Evolutionary conservation across 2,113 vertebrate genomes (phyloP), one percentile per base, ranked within the genome.

Genomic region (Eidolon helvum): DNA sequence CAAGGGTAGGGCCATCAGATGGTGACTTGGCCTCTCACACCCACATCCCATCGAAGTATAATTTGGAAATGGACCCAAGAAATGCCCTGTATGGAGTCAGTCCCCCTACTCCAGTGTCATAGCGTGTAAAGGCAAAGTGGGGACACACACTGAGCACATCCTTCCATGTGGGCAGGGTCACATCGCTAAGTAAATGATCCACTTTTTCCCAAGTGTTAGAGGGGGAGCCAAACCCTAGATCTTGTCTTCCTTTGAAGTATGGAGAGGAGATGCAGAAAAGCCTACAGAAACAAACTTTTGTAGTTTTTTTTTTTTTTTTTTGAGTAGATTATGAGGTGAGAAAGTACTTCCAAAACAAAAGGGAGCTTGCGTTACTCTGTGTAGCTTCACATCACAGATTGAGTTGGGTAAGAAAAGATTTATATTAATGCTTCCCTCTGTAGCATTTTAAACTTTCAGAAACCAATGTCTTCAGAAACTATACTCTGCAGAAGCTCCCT

Each of bases 161-260:
- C 74, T 98, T 97, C 95, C 93, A 78, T 78, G 92, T 80, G 95
- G 89, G 75, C 90, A 48, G 82, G 93, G 74, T 45, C 94, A 48
- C 50, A 2, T 95, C 65, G 21, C 24, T 71, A 63, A 96, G 66
- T 18, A 53, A 92, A 95, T 75, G 80, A 61, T 38, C 75, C 22
- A 10, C 94, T 92, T 96, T 91, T 74, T 68, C 95, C 97, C 87
- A 77, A 96, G 40, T 72, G 79, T 30, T 59, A 24, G 26, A 59
- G 19, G 18, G 78, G 63, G 26, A 83, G 61, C 63, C 84, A 87
- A 84, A 88, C 28, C 26, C 92, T 95, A 55, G 74, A 28, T 69
- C 93, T 72, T 26, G 8, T 45, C 26, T 96, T 97, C 97, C 69
- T 98, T 94, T 97, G 63, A 97, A 83, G 10, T 71, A 68, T 24